phyloP scores from a whole-genome alignment of 1,140 invertebrate species.

The Ceratoteleas bidentatus region DNA sequence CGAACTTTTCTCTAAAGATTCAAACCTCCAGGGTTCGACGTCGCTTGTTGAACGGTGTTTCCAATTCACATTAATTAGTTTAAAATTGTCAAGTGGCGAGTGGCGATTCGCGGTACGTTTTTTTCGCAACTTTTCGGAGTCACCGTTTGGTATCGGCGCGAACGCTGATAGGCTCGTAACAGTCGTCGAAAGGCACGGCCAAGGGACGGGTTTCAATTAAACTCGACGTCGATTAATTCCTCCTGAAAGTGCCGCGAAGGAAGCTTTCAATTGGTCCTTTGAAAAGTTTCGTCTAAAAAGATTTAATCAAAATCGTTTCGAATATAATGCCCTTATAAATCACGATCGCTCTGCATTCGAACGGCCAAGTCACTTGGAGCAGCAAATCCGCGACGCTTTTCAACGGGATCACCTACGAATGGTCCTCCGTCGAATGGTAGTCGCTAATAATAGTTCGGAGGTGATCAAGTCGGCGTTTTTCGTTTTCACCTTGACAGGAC shows the following conservation, averaged over 20 bases:
- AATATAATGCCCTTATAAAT: slow-evolving; percentile 60
- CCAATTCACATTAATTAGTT: slow-evolving; percentile 48
- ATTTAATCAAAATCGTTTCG: slow-evolving; percentile 61
- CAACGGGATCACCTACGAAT: background rate
- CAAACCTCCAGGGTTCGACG: background rate
- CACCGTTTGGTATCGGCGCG: slow-evolving; percentile 49
- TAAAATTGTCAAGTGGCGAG: slow-evolving; percentile 49
- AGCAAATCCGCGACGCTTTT: slow-evolving; percentile 36
- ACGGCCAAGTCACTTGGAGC: slow-evolving; percentile 33
- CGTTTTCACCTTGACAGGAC: too few relatives aligned
- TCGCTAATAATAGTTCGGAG: background rate
- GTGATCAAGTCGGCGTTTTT: background rate
- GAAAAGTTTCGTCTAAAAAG: slow-evolving; percentile 59
- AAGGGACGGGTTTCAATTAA: slow-evolving; percentile 64
- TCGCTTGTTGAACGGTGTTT: too few relatives aligned
- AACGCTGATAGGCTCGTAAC: slow-evolving; percentile 65
- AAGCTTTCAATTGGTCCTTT: slow-evolving; percentile 71
- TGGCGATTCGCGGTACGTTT: slow-evolving; percentile 21
- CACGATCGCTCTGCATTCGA: slow-evolving; percentile 48
- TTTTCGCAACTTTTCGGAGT: slow-evolving; percentile 24
- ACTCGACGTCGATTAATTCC: slow-evolving; percentile 69
- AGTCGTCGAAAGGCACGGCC: slow-evolving; percentile 53
- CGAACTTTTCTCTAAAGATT: slow-evolving; percentile 49
- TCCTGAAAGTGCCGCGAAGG: slow-evolving; percentile 63
- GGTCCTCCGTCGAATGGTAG: background rate